Evolutionary conservation across 2,113 vertebrate species (phyloP).

Genomic region (Pteruthius melanotis): DNA sequence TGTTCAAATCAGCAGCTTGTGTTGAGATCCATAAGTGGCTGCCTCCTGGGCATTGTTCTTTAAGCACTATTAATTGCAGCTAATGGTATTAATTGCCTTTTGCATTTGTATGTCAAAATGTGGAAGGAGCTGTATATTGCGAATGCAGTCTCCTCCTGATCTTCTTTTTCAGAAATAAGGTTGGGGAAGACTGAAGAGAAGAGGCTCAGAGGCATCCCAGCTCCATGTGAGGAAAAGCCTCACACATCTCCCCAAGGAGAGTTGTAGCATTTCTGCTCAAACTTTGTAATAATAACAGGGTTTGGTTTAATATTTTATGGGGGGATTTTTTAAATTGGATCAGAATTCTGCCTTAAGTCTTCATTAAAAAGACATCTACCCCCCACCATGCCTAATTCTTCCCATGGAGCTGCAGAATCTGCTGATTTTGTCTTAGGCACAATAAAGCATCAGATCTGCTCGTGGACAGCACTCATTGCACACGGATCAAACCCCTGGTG

Average conservation of each 20-base stretch:
- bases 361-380: neutral
- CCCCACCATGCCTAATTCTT: neutral
- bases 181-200: neutral
- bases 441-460: neutral
- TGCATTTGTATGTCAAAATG: neutral
- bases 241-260: neutral
- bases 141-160: neutral
- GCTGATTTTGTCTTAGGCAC: neutral
- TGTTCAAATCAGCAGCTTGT: neutral
- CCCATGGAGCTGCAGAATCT: neutral
- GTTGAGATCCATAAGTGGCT: neutral
- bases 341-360: neutral
- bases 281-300: neutral
- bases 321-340: neutral
- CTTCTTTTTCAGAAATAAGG: neutral
- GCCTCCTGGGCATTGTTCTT: neutral
- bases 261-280: neutral
- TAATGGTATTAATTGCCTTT: slow-evolving; percentile 12
- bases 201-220: neutral
- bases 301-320: neutral
- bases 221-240: neutral
- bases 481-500: neutral
- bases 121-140: neutral
- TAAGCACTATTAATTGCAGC: neutral
- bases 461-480: neutral